Evolutionary conservation across 2,113 vertebrate genomes (phyloP).

Genomic region (Plecotus auritus): DNA sequence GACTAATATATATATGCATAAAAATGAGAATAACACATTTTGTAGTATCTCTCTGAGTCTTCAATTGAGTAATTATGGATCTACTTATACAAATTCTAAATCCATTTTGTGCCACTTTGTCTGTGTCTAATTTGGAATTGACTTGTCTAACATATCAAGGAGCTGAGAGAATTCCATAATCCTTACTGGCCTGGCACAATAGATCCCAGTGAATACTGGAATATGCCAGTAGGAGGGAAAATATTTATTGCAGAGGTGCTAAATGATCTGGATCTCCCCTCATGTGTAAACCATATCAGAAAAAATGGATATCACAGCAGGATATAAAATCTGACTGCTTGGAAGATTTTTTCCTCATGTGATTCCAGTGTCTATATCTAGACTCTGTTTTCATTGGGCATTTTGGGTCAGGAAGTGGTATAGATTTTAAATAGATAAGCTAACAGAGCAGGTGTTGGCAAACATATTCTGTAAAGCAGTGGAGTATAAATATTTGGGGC

Average conservation of each 20-base stretch:
- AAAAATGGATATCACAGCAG: not conserved
- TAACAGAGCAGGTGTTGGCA: not conserved
- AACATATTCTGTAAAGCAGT: not conserved
- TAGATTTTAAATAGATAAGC: not conserved
- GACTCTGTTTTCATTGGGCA: not conserved
- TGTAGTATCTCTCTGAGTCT: not conserved
- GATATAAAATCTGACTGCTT: not conserved
- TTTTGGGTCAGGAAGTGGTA: not conserved
- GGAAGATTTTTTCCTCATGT: not conserved
- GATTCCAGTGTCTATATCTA: not conserved
- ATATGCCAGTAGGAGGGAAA: not conserved
- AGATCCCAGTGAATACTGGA: not conserved
- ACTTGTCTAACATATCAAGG: not conserved
- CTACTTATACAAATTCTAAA: not conserved
- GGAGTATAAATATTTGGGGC: not conserved
- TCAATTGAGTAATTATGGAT: not conserved
- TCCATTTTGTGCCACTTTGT: not conserved
- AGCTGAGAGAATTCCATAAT: not conserved
- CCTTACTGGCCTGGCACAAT: not conserved
- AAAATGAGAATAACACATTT: not conserved
- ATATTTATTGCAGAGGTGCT: not conserved
- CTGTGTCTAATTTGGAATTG: not conserved
- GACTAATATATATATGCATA: not conserved
- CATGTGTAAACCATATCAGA: not conserved
- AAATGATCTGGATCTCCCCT: not conserved